Base-by-base conservation (phyloP, 2,797 vertebrate species). In the Sebastes goodei region DNA sequence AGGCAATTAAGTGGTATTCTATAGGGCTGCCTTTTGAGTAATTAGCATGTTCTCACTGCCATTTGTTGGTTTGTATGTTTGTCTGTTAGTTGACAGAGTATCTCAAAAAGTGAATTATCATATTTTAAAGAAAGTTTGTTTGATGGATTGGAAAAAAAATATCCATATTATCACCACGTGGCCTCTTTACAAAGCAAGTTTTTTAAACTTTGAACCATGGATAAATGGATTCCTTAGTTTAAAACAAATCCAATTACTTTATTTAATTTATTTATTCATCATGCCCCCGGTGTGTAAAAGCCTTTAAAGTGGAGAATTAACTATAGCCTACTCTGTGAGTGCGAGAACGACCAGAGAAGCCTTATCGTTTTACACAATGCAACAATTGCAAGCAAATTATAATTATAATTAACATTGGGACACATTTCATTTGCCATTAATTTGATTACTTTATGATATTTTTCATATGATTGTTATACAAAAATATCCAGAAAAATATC, bases 1-100 rank as follows among this genome's bases (percentile, higher is more conserved):
- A 21, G 64, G 23, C 10, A 86, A 60, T 84, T 61, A 64, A 32
- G 49, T 56, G 2, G 59, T 12, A 70, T 59, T 78, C 32, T 78
- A n/a, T 4, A 4, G 6, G 57, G 53, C 53, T 70, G 17, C 12
- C 1, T 17, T 35, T 20, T 5, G 4, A 42, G 32, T 61, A 33
- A 55, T 55, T 73, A 32, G 5, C 4, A 5, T 5, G 6, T 78
- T 78, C 66, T 61, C 15, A 2, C 11, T 42, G 15, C 59, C 23
- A 1, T 17, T 53, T 32, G 25, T 61, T 55, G 23, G 9, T 64
- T 66, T 57, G 61, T 52, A 12, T 59, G 10, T 52, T 57, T 78
- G 4, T 71, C 25, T 60, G 21, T 38, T 60, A 23, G 23, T 38
- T 32, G 10, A 33, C 60, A 32, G 27, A 35, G 61, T 60, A 14